Evolutionary conservation across 2,888 invertebrate species (phyloP).

Genomic region (Leptinotarsa tumamoca): DNA sequence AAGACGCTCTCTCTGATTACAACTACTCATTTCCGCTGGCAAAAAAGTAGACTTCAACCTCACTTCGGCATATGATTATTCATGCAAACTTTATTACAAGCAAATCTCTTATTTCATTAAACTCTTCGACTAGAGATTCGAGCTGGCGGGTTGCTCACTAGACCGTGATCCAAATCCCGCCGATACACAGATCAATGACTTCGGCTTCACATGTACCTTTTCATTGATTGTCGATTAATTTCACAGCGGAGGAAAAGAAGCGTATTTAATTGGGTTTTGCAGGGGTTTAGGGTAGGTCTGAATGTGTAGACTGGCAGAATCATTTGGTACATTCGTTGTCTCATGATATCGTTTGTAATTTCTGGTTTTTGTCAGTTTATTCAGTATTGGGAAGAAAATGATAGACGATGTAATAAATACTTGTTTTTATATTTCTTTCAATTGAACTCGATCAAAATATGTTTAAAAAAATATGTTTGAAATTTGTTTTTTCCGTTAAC

Average conservation of each 20-base stretch:
- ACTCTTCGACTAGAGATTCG: slow-evolving; percentile 63
- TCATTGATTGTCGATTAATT: slow-evolving; percentile 34
- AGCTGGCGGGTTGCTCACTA: slow-evolving; percentile 56
- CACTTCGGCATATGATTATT: slow-evolving; percentile 27
- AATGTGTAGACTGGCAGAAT: too few species aligned
- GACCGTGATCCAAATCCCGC: slow-evolving; percentile 54
- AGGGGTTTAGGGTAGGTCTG: too few species aligned
- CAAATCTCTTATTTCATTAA: slow-evolving; percentile 64
- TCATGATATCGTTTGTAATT: too few species aligned
- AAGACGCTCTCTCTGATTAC: neutral
- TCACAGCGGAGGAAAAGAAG: slow-evolving; percentile 1
- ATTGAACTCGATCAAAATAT: too few species aligned
- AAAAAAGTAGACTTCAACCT: neutral
- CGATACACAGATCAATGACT: slow-evolving; percentile 52
- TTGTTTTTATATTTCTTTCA: too few species aligned
- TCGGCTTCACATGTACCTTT: slow-evolving; percentile 30
- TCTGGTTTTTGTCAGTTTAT: too few species aligned
- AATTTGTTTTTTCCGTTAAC: too few species aligned
- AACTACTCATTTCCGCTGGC: neutral
- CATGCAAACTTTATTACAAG: slow-evolving; percentile 47
- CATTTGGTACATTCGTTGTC: too few species aligned
- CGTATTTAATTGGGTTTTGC: slow-evolving; percentile 15
- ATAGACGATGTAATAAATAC: too few species aligned
- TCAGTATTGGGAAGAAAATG: too few species aligned
- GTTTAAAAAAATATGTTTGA: too few species aligned